phyloP scores from a whole-genome alignment of 2,888 invertebrate genomes.

The Cheilosia vulpina region DNA sequence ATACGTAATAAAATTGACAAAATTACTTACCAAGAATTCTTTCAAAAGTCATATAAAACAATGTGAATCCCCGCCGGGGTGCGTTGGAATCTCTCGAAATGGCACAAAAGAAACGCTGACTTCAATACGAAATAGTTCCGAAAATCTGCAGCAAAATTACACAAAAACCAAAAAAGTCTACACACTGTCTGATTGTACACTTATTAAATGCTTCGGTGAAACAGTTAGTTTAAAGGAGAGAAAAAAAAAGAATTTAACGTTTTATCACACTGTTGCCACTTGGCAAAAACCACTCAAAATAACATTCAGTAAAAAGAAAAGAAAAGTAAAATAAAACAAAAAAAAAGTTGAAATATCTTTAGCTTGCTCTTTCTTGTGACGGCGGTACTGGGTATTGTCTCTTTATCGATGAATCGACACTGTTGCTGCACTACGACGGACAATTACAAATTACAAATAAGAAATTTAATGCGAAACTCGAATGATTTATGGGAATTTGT shows the following conservation, averaged over 20 bases:
- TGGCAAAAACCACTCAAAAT: conserved; percentile 32
- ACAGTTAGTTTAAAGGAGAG: neutral
- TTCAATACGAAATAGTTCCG: conserved; percentile 34
- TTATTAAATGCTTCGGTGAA: conserved; percentile 2
- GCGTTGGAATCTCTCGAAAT: conserved; percentile 81
- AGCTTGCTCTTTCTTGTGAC: conserved; percentile 17
- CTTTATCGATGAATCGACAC: conserved; percentile 34
- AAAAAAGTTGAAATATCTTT: neutral
- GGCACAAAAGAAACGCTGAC: conserved; percentile 66
- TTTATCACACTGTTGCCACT: conserved; percentile 42
- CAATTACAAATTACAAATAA: conserved; percentile 40
- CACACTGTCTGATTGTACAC: conserved; percentile 14
- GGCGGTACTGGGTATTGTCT: neutral
- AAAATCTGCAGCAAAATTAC: conserved; percentile 56
- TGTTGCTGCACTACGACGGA: conserved; percentile 4
- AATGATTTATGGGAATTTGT: conserved; percentile 50
- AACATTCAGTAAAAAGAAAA: conserved; percentile 17
- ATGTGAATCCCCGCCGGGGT: conserved; percentile 83
- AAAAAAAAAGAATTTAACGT: conserved; percentile 2
- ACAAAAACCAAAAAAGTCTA: conserved; percentile 27
- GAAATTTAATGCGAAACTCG: conserved; percentile 40
- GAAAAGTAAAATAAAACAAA: conserved; percentile 31
- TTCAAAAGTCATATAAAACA: conserved; percentile 98
- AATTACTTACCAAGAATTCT: conserved; percentile 92
- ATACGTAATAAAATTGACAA: conserved; percentile 4